Evolutionary conservation across 2,113 vertebrate genomes (phyloP).

Genomic region (Microcebus ravelobensis): DNA sequence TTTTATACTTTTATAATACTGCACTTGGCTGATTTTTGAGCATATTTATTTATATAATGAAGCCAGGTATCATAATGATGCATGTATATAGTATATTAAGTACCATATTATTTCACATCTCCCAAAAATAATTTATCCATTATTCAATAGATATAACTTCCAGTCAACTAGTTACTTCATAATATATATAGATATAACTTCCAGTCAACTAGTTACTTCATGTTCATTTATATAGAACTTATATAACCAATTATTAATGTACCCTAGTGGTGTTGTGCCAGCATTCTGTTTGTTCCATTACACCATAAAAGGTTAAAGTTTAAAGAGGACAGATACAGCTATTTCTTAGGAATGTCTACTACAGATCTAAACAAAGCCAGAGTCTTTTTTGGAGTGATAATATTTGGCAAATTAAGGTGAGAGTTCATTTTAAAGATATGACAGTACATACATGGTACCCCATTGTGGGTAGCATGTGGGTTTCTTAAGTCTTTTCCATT

Average conservation of each 20-base stretch:
- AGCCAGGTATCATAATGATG: background rate
- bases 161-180: background rate
- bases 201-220: background rate
- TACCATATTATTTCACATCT: background rate
- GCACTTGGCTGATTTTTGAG: background rate
- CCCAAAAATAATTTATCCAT: background rate
- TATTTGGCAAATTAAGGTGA: background rate
- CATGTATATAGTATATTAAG: background rate
- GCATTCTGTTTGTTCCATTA: background rate
- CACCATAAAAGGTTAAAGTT: background rate
- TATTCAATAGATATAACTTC: background rate
- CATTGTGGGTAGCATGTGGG: background rate
- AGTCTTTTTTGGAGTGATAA: background rate
- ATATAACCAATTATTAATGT: background rate
- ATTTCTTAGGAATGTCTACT: background rate
- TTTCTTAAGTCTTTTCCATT: background rate
- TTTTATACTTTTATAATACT: constrained; percentile 51
- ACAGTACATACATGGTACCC: background rate
- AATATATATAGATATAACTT: background rate
- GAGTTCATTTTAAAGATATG: background rate
- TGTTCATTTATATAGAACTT: background rate
- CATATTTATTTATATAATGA: constrained; percentile 57
- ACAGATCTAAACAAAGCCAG: background rate
- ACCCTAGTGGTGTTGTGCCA: background rate
- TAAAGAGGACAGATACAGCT: background rate